A percentile compares a stretch with the other conserved stretches of the same genome.
These are phyloP conservation scores for Temnothorax unifasciatus DNA, from an alignment of 2,888 invertebrate genomes.

Conservation along the genomic window DNA sequence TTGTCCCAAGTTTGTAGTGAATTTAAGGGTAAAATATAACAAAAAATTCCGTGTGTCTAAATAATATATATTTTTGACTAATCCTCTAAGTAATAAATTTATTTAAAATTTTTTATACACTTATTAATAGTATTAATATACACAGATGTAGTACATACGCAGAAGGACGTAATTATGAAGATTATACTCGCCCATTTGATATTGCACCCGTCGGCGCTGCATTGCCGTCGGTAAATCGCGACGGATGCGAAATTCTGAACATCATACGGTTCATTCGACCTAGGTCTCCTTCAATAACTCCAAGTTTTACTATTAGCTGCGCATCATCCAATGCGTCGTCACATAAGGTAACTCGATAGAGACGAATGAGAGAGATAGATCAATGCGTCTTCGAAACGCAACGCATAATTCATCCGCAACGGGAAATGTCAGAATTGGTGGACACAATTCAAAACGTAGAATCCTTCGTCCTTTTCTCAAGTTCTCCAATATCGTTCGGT, in stretches of 20 bases:
- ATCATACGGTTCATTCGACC: neutral
- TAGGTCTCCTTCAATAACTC: neutral
- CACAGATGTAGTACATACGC: no score
- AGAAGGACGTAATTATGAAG: neutral
- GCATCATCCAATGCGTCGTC: neutral
- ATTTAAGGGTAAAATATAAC: no score
- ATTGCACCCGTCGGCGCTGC: slow-evolving; percentile 20
- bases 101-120: neutral
- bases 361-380: neutral
- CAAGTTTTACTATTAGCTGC: neutral
- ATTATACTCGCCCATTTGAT: neutral
- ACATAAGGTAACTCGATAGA: no score
- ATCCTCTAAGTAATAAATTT: neutral
- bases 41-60: neutral
- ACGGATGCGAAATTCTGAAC: neutral
- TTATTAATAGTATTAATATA: neutral
- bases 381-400: neutral
- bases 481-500: neutral
- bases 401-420: neutral
- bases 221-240: slow-evolving; percentile 11
- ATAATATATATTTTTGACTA: neutral
- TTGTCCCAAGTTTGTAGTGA: no score
- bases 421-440: neutral
- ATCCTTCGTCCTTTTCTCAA: neutral
- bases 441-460: neutral